These are phyloP conservation scores for Acropora tenuis DNA, from an alignment of 64 coral and sea anemone species.

Conservation along the genomic window DNA sequence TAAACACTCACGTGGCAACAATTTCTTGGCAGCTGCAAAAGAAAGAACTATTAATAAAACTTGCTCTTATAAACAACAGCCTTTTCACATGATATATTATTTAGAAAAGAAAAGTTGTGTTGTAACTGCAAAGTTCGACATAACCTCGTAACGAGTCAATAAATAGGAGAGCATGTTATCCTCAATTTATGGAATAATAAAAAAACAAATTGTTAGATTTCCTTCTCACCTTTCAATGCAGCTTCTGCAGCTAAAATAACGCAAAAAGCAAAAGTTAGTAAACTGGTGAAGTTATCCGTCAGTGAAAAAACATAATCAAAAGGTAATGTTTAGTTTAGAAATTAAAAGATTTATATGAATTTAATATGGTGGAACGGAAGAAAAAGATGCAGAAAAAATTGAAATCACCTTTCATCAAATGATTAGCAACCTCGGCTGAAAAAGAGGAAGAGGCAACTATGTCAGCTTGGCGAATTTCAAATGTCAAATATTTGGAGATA, in stretches of 20 bases:
- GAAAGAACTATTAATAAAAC: too few species aligned
- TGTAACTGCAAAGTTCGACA: too few species aligned
- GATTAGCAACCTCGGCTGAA: constrained; percentile 92
- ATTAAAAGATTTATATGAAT: not conserved
- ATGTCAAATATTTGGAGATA: not conserved
- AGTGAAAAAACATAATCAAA: too few species aligned
- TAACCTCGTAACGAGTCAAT: too few species aligned
- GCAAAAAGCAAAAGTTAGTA: not conserved
- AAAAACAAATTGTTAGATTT: not conserved
- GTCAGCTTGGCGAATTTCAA: not conserved
- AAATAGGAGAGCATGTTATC: too few species aligned
- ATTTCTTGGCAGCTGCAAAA: constrained; percentile 87
- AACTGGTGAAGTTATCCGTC: too few species aligned
- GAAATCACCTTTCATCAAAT: constrained; percentile 91
- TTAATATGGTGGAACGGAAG: too few species aligned
- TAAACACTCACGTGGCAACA: constrained; percentile 84
- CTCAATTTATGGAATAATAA: not conserved
- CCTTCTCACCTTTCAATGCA: constrained; percentile 85
- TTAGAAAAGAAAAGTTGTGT: too few species aligned
- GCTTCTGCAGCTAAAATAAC: constrained; percentile 84
- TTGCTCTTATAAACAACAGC: too few species aligned
- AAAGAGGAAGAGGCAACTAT: not conserved
- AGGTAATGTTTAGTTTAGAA: not conserved
- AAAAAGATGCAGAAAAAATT: not conserved
- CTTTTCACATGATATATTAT: too few species aligned